Base-by-base conservation (phyloP, 2,888 invertebrate genomes). In the Limenitis camilla region DNA sequence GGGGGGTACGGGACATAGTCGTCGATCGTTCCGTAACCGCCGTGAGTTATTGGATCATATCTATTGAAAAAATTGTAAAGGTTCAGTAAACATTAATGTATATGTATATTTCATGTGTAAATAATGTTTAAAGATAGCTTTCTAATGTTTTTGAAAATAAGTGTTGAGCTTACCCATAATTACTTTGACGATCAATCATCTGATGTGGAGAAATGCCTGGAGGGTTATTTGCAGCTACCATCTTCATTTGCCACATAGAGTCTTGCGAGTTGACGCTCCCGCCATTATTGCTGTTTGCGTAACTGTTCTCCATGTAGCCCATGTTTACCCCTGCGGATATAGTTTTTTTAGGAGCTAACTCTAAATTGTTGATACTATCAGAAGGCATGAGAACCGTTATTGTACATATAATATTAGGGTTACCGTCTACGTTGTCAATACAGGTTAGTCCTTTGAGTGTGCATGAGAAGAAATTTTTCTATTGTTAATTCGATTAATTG, bases 241-340 rank as follows among this genome's bases (percentile, higher is more conserved):
- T 94, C 83, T 96, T 96, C 91, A 96, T 93, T 83, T 96, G 96
- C 96, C 97, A 96, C 69, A 97, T 84, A 36, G 96, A 96, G 78
- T 96, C 96, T 80, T 96, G 96, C 5, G 96, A 96, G 86, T 97
- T 96, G 53, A 96, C 96, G 67, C 96, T 96, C 63, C 96, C 96
- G n/a, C 96, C 96, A 78, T 96, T 96, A 87, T 96, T 96, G 55
- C 96, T 96, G 78, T 96, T 96, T 55, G 96, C 94, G 82, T 96
- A 96, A 78, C 95, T 95, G 82, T 95, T 95, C 77, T 96, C 96
- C 85, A 95, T 92, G 85, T 96, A 96, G 59, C 93, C 94, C 92
- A 95, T 94, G 81, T 95, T 95, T 60, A 92, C 92, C 92, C 94
- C 94, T 94, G 56, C 10, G 42, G 50, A 57, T 45, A 55, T 53